Evolutionary conservation across 2,888 invertebrate genomes (phyloP), one percentile per base, ranked within the genome.

Genomic region (Caenorhabditis uteleia): DNA sequence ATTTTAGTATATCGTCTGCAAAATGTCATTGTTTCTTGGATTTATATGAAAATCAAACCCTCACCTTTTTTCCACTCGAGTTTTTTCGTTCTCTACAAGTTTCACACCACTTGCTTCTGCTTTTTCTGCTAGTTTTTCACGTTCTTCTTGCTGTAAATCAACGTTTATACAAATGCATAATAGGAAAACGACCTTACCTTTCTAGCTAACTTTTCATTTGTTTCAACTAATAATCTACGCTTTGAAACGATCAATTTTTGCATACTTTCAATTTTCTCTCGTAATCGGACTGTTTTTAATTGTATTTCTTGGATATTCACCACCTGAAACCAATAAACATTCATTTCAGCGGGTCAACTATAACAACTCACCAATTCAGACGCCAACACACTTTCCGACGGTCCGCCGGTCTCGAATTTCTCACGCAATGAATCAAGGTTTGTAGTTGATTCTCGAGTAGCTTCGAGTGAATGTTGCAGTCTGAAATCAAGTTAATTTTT

Each of bases 171-270:
- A 43, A 43, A 43, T 21, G 25, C 2, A 31, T 12, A 29, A 29
- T 29, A 7, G 8, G 31, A 10, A 29, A 10, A 10, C 31, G 7
- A 29, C 14, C 31, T 10, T 14, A 53, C 53, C 43, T 58, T 58
- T 34, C 55, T 58, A 8, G 42, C 53, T 4, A 58, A 20, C 21
- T 65, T 58, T 1, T 65, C 64, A 16, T 55, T 26, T 10, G 58
- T 47, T 43, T 65, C 58, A 25, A 53, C 46, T 26, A 58, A 50
- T 12, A 48, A 46, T 27, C 64, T 29, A n/a, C 53, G 14, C 16
- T 64, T 64, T 12, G 53, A 38, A 16, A 47, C 20, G 29, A 64
- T 57, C 34, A 64, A 31, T 27, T 54, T 58, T 16, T 58, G 58
- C 21, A 65, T 42, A 38, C 34, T 29, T 16, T 59, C 55, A 6